Base-by-base conservation (phyloP, 2,888 invertebrate genomes). In the Lasioglossum calceatum region DNA sequence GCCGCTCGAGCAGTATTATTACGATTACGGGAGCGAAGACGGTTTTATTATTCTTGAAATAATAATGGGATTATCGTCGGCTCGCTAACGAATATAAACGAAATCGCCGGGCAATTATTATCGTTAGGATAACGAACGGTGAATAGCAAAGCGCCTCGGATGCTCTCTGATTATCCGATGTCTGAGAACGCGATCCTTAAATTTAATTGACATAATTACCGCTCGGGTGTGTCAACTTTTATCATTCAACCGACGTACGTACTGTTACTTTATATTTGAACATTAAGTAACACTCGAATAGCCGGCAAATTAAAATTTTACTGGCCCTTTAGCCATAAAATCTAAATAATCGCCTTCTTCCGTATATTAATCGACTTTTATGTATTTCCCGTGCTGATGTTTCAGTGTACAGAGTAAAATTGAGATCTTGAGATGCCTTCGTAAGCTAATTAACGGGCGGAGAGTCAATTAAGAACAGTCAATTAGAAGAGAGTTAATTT, bases 11-110 rank as follows among this genome's bases (percentile, higher is more conserved):
- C 32, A 32, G 27, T 32, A 32, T 64, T 64, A 64, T 32, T 64
- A 64, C 64, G 64, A 64, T 64, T 64, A 64, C 64, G 32, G 64
- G 16, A 64, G 64, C 36, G 5, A 0, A 19, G 27, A 71, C 39
- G 70, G 39, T 78, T 78, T 78, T 70, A 70, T 78, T 78, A 71
- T 78, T 50, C 39, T 16, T 78, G 39, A 27, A 71, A 70, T 71
- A 78, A 39, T 70, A 50, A 78, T n/a, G 42, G n/a, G 70, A 47
- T 19, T 70, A 50, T 78, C 50, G 71, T 70, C 78, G 19, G 16
- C 50, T 32, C 47, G 39, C 19, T 27, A 50, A 50, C 50, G 70
- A 50, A 78, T 78, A 70, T 50, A 71, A 78, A 78, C 70, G 78
- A 78, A 78, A 70, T 39, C 47, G 70, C 27, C n/a, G 27, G 19